Conservation (phyloP, 1,140 invertebrate genomes). For the Odontomachus brunneus region DNA sequence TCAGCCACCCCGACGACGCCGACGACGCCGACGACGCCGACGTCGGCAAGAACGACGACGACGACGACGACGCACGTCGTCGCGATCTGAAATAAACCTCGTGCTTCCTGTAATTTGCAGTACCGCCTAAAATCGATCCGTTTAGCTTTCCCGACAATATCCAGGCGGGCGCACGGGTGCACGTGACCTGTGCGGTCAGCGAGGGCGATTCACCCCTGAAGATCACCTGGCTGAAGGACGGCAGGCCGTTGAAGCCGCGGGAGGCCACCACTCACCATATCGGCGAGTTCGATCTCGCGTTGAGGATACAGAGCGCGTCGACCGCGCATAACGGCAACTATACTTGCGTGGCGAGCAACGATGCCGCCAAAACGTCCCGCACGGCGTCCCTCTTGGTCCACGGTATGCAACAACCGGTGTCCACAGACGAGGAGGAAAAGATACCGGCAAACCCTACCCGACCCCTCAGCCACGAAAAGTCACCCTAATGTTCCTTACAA, state of each 20-base stretch:
- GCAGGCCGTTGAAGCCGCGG: conserved; percentile 77
- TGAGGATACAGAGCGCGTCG: conserved; percentile 83
- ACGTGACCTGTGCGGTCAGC: conserved; percentile 89
- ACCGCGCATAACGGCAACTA: conserved; percentile 94
- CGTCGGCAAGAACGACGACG: not conserved
- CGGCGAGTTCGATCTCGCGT: conserved; percentile 84
- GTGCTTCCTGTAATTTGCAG: conserved; percentile 83
- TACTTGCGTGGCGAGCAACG: conserved; percentile 94
- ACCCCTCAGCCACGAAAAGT: not conserved
- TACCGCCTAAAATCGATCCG: conserved; percentile 87
- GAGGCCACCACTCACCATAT: conserved; percentile 81
- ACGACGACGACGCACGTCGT: conserved; percentile 5
- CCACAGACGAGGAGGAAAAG: not conserved
- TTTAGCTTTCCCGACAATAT: conserved; percentile 87
- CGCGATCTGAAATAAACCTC: conserved; percentile 65
- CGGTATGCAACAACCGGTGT: conserved; percentile 79
- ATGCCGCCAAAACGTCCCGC: conserved; percentile 89
- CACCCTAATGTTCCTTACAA: not conserved
- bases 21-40: not conserved
- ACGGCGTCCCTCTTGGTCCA: conserved; percentile 85
- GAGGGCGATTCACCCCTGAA: conserved; percentile 89
- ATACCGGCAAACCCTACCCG: not conserved
- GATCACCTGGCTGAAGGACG: conserved; percentile 89
- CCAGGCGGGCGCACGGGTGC: conserved; percentile 85
- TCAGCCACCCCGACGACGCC: not conserved